Conservation (phyloP, 1,140 invertebrate species). For the Procambarus clarkii region DNA sequence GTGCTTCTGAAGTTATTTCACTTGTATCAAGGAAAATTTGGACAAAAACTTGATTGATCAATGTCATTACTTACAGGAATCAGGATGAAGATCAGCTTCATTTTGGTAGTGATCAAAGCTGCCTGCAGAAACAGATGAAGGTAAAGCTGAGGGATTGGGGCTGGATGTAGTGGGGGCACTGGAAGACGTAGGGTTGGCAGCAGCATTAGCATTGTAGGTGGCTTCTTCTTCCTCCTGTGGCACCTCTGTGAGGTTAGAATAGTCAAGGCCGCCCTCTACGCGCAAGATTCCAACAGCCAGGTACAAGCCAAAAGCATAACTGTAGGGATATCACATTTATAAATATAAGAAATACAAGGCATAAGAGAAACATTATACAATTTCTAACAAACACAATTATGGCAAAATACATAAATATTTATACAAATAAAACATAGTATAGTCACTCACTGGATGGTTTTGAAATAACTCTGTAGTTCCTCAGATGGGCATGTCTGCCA, state of each 20-base stretch:
- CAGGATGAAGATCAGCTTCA: neutral
- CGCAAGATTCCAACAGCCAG: slow-evolving; percentile 79
- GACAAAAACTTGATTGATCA: no score
- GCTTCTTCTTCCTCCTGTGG: slow-evolving; percentile 13
- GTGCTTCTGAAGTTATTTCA: no score
- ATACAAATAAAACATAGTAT: no score
- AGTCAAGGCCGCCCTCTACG: slow-evolving; percentile 77
- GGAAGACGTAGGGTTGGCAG: neutral
- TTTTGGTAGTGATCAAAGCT: neutral
- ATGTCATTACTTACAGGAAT: neutral
- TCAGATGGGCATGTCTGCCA: slow-evolving; percentile 75
- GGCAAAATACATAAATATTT: no score
- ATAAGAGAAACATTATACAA: no score
- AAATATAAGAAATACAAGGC: no score
- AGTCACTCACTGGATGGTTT: slow-evolving; percentile 76
- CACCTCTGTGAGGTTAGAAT: slow-evolving; percentile 20
- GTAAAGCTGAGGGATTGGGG: neutral
- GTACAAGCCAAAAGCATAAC: slow-evolving; percentile 79
- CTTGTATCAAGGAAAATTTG: no score
- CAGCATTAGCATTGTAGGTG: neutral
- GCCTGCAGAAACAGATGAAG: neutral
- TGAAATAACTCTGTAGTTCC: slow-evolving; percentile 77
- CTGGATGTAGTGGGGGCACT: neutral
- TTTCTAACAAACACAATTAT: no score
- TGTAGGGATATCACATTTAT: slow-evolving; percentile 74